Percentiles rank a stretch among this genome's conserved stretches.
Evolutionary conservation across 2,888 invertebrate genomes (phyloP).

Genomic region (Calameuta filiformis): DNA sequence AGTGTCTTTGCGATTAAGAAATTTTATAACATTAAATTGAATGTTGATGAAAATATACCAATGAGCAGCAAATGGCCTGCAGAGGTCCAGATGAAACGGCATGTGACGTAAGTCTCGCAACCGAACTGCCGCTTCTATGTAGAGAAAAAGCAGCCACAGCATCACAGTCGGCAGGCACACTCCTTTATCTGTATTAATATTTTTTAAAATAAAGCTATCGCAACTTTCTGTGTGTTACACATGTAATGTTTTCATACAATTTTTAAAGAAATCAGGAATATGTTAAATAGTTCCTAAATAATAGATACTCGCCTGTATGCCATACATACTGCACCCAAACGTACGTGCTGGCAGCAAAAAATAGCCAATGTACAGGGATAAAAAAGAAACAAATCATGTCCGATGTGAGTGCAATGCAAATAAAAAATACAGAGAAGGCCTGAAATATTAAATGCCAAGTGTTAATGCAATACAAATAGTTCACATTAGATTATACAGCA

Average conservation of each 20-base stretch:
- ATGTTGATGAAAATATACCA: slow-evolving; percentile 72
- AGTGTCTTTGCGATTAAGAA: not conserved
- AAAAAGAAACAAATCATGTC: slow-evolving; percentile 99
- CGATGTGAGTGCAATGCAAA: slow-evolving; percentile 96
- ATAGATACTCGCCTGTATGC: slow-evolving; percentile 83
- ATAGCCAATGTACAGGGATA: slow-evolving; percentile 97
- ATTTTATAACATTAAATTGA: not conserved
- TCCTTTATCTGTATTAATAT: slow-evolving; percentile 77
- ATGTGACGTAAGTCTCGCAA: slow-evolving; percentile 84
- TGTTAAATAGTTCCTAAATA: not conserved
- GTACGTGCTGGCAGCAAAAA: slow-evolving; percentile 98
- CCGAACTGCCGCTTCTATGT: slow-evolving; percentile 91
- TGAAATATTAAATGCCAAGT: slow-evolving; percentile 66
- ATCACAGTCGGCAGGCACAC: slow-evolving; percentile 94
- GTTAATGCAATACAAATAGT: slow-evolving; percentile 9
- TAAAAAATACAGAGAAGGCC: slow-evolving; percentile 98
- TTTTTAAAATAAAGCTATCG: not conserved
- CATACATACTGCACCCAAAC: slow-evolving; percentile 99
- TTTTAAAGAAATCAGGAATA: not conserved
- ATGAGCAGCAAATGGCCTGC: slow-evolving; percentile 96
- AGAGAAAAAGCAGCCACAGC: slow-evolving; percentile 93
- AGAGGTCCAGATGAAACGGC: slow-evolving; percentile 89
- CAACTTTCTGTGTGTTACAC: not conserved
- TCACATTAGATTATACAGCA: not conserved
- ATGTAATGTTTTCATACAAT: slow-evolving; percentile 15